phyloP scores from a whole-genome alignment of 2,888 invertebrate species.

The Phyto melanocephala region DNA sequence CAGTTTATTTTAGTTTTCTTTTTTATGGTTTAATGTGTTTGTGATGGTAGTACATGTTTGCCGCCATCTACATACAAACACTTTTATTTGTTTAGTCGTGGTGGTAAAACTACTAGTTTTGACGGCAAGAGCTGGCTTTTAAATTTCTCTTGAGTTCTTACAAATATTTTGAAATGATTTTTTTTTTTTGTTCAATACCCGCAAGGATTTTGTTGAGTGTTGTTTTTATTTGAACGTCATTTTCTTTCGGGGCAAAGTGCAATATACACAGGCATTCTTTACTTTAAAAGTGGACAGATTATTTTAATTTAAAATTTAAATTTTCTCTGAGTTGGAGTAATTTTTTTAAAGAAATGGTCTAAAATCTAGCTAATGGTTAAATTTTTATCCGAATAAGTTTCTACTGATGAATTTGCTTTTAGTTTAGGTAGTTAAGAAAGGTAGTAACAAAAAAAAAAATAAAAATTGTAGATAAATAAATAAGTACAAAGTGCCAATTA shows the following conservation, averaged over 20 bases:
- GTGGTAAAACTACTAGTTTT: not conserved
- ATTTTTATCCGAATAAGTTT: too few relatives aligned
- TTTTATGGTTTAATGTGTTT: constrained; percentile 1
- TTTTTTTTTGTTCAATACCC: constrained; percentile 16
- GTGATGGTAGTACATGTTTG: not conserved
- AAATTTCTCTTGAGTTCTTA: constrained; percentile 41
- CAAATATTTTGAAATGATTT: constrained; percentile 41
- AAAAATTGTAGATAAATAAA: too few relatives aligned
- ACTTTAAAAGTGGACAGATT: not conserved
- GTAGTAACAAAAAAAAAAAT: too few relatives aligned
- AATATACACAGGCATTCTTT: not conserved
- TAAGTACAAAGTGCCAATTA: too few relatives aligned
- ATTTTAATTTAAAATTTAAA: not conserved
- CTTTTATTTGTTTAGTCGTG: not conserved
- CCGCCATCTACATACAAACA: not conserved
- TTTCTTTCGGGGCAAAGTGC: not conserved
- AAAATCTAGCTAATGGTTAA: not conserved
- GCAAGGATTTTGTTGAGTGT: constrained; percentile 29
- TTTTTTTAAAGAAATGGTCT: not conserved
- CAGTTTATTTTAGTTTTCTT: not conserved
- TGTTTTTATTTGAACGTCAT: constrained; percentile 16
- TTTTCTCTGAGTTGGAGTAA: not conserved
- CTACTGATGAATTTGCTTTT: too few relatives aligned
- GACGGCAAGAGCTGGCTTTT: not conserved
- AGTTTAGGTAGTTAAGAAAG: too few relatives aligned